Evolutionary conservation across 1,140 invertebrate genomes (phyloP).

Genomic region (Manduca sexta): DNA sequence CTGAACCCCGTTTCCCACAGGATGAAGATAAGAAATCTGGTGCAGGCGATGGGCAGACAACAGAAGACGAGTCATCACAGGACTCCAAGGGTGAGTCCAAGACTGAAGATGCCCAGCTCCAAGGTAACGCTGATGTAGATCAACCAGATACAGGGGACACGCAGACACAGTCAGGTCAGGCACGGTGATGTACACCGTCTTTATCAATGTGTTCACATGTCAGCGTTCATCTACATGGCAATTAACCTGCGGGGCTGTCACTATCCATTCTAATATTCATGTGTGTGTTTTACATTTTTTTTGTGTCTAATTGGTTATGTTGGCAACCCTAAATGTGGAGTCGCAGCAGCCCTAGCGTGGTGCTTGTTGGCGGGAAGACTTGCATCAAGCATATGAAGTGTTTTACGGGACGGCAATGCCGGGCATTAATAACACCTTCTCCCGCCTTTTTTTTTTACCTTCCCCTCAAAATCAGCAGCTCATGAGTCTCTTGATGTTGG

Average conservation of each 20-base stretch:
- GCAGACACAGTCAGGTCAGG: slow-evolving; percentile 39
- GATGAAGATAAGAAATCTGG: slow-evolving; percentile 70
- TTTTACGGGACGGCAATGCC: too few relatives aligned
- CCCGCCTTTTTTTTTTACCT: too few relatives aligned
- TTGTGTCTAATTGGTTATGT: too few relatives aligned
- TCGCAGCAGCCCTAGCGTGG: too few relatives aligned
- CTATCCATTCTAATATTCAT: not conserved
- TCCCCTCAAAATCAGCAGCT: too few relatives aligned
- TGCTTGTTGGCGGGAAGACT: too few relatives aligned
- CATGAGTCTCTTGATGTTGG: too few relatives aligned
- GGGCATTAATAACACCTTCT: too few relatives aligned
- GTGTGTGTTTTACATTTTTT: too few relatives aligned
- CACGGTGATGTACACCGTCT: slow-evolving; percentile 5
- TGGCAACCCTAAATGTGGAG: too few relatives aligned
- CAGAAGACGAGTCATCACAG: slow-evolving; percentile 73
- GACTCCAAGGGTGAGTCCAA: slow-evolving; percentile 69
- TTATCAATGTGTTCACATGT: slow-evolving; percentile 30
- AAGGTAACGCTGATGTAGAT: slow-evolving; percentile 65
- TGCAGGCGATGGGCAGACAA: slow-evolving; percentile 61
- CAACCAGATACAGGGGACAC: slow-evolving; percentile 32
- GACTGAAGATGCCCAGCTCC: slow-evolving; percentile 35
- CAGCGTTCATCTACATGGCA: slow-evolving; percentile 52
- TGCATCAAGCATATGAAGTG: too few relatives aligned
- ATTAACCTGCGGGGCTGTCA: slow-evolving; percentile 46
- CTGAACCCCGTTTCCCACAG: slow-evolving; percentile 29